Evolutionary conservation across 2,888 invertebrate genomes (phyloP).

Genomic region (Serripes groenlandicus): DNA sequence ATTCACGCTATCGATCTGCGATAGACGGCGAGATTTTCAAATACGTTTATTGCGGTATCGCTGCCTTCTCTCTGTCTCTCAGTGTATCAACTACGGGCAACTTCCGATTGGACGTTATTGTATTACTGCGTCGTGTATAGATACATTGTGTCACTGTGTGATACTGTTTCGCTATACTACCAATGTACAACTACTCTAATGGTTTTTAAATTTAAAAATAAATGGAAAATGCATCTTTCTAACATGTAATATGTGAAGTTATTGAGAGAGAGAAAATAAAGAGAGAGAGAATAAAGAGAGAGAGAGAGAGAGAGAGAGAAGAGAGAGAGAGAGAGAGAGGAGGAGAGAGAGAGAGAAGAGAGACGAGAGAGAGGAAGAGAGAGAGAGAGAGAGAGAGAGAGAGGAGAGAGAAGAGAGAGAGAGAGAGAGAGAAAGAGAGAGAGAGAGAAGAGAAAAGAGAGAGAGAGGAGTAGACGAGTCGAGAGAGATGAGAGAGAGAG

Average conservation of each 20-base stretch:
- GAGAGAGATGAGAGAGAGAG: background rate
- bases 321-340: background rate
- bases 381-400: background rate
- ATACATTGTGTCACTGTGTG: too few species aligned
- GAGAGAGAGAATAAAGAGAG: background rate
- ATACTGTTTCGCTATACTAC: too few species aligned
- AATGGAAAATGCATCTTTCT: too few species aligned
- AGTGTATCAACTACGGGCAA: background rate
- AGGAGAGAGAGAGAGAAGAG: background rate
- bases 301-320: background rate
- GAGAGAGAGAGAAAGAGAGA: too few species aligned
- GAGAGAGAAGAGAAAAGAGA: background rate
- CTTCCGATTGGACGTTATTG: background rate
- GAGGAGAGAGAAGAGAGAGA: background rate
- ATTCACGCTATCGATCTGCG: conserved; percentile 13
- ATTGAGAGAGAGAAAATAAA: background rate
- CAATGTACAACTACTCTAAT: too few species aligned
- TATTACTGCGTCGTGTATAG: too few species aligned
- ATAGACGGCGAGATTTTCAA: conserved; percentile 17
- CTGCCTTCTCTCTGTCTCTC: background rate
- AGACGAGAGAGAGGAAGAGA: background rate
- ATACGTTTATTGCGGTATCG: conserved; percentile 9
- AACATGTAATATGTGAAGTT: background rate
- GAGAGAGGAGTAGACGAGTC: background rate
- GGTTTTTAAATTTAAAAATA: background rate